These are phyloP conservation scores for Coreoperca whiteheadi DNA, from an alignment of 2,113 vertebrate genomes.

Conservation along the genomic window DNA sequence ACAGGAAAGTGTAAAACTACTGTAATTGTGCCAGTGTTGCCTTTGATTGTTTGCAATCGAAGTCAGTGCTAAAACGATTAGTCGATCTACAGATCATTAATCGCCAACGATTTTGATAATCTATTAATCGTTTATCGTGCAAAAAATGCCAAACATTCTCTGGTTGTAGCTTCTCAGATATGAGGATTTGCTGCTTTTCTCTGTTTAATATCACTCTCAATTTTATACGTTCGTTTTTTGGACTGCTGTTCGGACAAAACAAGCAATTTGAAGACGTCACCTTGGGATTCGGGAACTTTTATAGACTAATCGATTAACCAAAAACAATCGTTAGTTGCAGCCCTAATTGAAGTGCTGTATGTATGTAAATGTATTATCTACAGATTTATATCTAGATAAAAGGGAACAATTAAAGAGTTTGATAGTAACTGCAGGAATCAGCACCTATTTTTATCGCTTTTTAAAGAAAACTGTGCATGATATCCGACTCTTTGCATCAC, in stretches of 20 bases:
- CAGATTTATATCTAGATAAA: background rate
- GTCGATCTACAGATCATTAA: background rate
- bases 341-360: background rate
- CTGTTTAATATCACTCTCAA: background rate
- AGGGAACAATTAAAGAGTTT: background rate
- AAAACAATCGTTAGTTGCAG: background rate
- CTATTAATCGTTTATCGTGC: background rate
- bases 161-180: background rate
- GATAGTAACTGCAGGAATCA: background rate
- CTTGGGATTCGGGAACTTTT: background rate
- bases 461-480: slow-evolving; percentile 5
- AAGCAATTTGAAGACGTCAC: background rate
- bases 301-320: background rate
- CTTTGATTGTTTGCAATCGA: background rate
- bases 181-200: background rate
- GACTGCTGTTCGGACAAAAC: background rate
- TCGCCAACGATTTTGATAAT: background rate
- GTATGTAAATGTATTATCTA: background rate
- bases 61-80: background rate
- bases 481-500: background rate
- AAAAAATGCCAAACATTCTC: background rate
- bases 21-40: background rate
- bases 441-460: background rate
- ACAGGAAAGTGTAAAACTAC: background rate
- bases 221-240: background rate